Conservation (phyloP, 2,888 invertebrate species). For the Epinotia ramella region DNA sequence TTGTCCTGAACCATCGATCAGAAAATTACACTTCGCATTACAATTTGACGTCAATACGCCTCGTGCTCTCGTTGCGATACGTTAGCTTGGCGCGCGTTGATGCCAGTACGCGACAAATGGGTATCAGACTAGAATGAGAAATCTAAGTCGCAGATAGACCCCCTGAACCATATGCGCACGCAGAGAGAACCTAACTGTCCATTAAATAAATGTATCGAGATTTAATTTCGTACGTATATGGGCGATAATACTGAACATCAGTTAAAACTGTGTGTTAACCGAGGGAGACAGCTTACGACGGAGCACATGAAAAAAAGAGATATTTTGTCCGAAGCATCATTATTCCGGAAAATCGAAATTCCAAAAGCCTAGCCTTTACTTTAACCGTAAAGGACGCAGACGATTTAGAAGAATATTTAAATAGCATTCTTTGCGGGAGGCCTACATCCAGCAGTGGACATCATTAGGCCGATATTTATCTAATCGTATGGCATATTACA, state of each 20-base stretch:
- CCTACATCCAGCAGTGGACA: no score
- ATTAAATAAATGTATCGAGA: slow-evolving; percentile 29
- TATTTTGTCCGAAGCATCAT: no score
- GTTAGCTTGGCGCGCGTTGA: background rate
- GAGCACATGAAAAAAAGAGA: no score
- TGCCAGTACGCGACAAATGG: background rate
- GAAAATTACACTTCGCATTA: background rate
- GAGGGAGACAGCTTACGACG: no score
- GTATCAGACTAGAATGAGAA: background rate
- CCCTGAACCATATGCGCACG: slow-evolving; percentile 37
- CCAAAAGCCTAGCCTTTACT: no score
- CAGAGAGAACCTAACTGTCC: slow-evolving; percentile 39
- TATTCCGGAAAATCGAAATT: no score
- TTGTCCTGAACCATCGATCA: slow-evolving; percentile 55
- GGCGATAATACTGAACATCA: background rate
- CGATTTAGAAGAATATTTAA: no score
- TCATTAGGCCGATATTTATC: no score
- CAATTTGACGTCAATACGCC: background rate
- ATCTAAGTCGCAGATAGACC: background rate
- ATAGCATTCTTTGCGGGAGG: no score
- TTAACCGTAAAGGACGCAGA: no score
- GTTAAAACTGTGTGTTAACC: background rate
- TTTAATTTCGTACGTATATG: background rate
- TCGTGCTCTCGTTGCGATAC: background rate
- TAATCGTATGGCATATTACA: no score